These are phyloP conservation scores for Caenorhabditis remanei DNA, from an alignment of 1,140 invertebrate species.

Conservation along the genomic window DNA sequence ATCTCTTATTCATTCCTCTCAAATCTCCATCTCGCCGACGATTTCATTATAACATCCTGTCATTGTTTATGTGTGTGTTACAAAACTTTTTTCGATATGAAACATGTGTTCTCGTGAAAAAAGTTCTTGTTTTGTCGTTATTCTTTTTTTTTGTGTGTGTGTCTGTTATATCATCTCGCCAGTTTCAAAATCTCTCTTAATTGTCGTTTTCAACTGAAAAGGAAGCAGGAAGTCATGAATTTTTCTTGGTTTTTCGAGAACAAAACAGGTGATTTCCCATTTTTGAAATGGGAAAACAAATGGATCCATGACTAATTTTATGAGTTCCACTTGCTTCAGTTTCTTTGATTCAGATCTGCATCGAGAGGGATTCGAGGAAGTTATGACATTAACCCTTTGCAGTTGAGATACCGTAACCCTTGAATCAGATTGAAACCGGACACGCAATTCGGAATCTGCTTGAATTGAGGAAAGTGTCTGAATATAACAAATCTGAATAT, in stretches of 20 bases:
- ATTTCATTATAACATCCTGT: background rate
- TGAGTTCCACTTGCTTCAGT: too few species aligned
- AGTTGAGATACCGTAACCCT: too few species aligned
- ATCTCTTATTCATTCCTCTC: background rate
- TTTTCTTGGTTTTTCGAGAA: background rate
- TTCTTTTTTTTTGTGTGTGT: background rate
- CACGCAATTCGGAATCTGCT: too few species aligned
- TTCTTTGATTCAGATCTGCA: too few species aligned
- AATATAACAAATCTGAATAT: too few species aligned
- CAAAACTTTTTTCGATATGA: conserved; percentile 47
- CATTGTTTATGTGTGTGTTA: conserved; percentile 52
- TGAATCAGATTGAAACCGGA: too few species aligned
- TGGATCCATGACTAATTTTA: too few species aligned
- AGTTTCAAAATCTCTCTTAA: conserved; percentile 1
- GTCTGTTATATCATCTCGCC: background rate
- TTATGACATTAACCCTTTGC: too few species aligned
- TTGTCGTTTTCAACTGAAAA: conserved; percentile 35
- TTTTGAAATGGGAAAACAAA: background rate
- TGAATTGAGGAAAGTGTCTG: too few species aligned
- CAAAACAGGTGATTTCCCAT: background rate
- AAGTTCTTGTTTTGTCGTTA: background rate
- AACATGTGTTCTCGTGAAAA: conserved; percentile 46
- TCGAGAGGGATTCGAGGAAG: too few species aligned
- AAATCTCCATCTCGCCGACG: background rate
- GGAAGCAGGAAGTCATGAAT: conserved; percentile 45